Evolutionary conservation across 2,113 vertebrate genomes (phyloP).

Genomic region (Rutilus rutilus): DNA sequence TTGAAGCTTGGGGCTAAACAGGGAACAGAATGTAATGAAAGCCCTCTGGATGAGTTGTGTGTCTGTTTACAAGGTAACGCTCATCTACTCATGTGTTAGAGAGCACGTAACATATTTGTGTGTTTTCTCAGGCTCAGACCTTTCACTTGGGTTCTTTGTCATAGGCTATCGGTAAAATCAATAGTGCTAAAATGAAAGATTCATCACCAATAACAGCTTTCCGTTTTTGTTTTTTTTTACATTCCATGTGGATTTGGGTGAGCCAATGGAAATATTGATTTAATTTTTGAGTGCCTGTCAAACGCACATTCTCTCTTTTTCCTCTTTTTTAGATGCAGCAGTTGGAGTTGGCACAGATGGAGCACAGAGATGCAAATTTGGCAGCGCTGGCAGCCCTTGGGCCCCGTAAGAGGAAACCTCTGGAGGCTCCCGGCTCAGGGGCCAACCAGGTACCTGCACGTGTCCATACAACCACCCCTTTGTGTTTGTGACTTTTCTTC

Average conservation of each 20-base stretch:
- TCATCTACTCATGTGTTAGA: constrained; percentile 24
- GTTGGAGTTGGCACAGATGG: constrained; percentile 87
- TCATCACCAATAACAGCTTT: constrained; percentile 30
- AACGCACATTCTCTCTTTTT: constrained; percentile 38
- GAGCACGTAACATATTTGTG: constrained; percentile 33
- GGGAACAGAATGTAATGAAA: constrained; percentile 88
- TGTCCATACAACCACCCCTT: constrained; percentile 7
- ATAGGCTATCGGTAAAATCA: constrained; percentile 18
- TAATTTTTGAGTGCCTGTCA: constrained; percentile 32
- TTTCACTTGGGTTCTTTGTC: neutral
- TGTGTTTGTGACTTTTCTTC: constrained; percentile 1
- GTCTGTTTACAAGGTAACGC: constrained; percentile 45
- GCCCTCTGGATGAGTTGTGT: constrained; percentile 76
- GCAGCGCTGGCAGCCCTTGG: constrained; percentile 94
- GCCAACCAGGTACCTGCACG: constrained; percentile 78
- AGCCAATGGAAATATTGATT: constrained; percentile 6
- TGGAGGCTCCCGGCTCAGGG: constrained; percentile 71
- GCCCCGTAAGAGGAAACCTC: constrained; percentile 87
- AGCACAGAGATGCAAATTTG: constrained; percentile 90
- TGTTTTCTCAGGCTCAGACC: constrained; percentile 5
- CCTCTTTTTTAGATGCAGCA: constrained; percentile 83
- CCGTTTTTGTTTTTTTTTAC: neutral
- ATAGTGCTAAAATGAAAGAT: constrained; percentile 20
- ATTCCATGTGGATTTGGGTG: neutral
- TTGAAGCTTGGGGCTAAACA: constrained; percentile 82